Evolutionary conservation across 2,113 vertebrate species (phyloP), one percentile per base, ranked within the genome.

Genomic region (Alethe diademata): DNA sequence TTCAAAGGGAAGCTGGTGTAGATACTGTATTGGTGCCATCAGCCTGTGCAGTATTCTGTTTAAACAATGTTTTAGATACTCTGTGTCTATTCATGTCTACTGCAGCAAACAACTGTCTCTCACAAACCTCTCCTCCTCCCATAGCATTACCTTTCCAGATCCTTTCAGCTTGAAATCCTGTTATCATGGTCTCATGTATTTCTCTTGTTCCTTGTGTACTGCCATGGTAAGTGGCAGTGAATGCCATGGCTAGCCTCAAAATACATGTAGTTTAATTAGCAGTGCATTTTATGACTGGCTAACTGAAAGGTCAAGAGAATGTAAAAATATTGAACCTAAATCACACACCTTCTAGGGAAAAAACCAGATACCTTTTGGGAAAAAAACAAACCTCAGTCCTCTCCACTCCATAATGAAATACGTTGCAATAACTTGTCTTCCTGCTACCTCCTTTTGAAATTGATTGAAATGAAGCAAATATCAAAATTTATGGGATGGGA

Each of bases 111-210:
- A 70, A 13, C 12, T 56, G 6, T 15, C 26, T 51, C 20, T 73
- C 25, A 11, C 7, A 67, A 75, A 36, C 15, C 5, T 50, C 38
- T 76, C 19, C 17, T 67, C 22, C 23, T 17, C 19, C 16, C 15
- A 5, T 18, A 60, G 14, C 3, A 1, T 29, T 33, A 14, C 3
- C 43, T 80, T 40, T 47, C 25, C 45, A 35, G 8, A 18, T 70
- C 18, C 20, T 78, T 69, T 65, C 26, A 33, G 11, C 19, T 66
- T 47, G 38, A 67, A 64, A 33, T 5, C 3, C 4, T 57, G 9
- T 47, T 72, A 15, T n/a, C 0, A 0, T 33, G 7, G 6, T 19
- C 23, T 56, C 26, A 8, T 7, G n/a, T 60, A 25, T n/a, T 57
- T 65, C 16, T 61, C 36, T 48, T 61, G 2, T 40, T 86, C 38